A percentile compares a stretch with the other conserved stretches of the same genome.
Evolutionary conservation across 2,113 vertebrate genomes (phyloP).

Genomic region (Menura novaehollandiae): DNA sequence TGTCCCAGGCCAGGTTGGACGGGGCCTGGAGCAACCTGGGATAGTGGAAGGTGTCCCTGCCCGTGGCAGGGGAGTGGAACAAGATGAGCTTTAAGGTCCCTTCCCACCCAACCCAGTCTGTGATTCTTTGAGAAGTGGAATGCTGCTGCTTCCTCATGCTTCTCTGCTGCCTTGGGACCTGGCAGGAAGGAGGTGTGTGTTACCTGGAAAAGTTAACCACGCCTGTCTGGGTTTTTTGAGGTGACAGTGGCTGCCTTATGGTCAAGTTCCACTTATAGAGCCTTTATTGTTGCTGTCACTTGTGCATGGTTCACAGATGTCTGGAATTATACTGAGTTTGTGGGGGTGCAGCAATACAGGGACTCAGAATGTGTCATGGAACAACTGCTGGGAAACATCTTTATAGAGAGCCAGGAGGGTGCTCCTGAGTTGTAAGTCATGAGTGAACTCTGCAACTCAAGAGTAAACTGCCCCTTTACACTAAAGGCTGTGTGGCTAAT

Average conservation of each 20-base stretch:
- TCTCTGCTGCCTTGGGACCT: background rate
- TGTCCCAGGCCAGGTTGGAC: background rate
- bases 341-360: accelerated
- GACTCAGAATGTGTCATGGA: background rate
- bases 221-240: background rate
- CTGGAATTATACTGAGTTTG: background rate
- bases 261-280: background rate
- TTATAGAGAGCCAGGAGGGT: background rate
- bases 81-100: background rate
- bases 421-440: background rate
- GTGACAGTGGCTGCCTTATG: background rate
- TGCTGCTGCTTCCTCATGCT: background rate
- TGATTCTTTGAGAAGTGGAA: background rate
- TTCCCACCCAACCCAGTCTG: background rate
- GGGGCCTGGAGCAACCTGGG: background rate
- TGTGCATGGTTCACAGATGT: background rate
- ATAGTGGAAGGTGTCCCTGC: background rate
- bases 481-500: too few relatives aligned
- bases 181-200: background rate
- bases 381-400: background rate
- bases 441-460: background rate
- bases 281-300: background rate
- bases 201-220: background rate
- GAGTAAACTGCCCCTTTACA: background rate
- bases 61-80: background rate